phyloP scores from a whole-genome alignment of 2,113 vertebrate genomes.

The Callithrix jacchus region DNA sequence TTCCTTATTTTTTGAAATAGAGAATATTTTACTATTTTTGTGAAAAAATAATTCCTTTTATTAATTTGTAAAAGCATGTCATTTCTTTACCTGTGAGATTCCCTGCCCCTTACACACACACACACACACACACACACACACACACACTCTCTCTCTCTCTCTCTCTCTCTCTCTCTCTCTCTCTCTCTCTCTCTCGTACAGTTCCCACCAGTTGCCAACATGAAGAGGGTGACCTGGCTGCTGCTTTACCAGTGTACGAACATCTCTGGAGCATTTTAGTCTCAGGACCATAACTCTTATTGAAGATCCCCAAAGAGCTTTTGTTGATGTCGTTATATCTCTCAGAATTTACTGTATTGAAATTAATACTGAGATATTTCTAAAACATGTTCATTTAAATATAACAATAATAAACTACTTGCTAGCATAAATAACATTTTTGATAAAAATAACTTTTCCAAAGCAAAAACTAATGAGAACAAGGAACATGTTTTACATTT shows the following conservation, averaged over 20 bases:
- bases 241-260: too few relatives aligned
- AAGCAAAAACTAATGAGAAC: neutral
- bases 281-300: neutral
- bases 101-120: too few relatives aligned
- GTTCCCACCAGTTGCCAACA: too few relatives aligned
- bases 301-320: neutral
- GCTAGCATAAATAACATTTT: constrained; percentile 19
- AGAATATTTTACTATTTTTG: constrained; percentile 23
- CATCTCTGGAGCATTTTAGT: neutral
- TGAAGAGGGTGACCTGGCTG: neutral
- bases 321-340: neutral
- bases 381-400: constrained; percentile 30
- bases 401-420: neutral
- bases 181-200: neutral
- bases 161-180: too few relatives aligned
- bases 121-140: too few relatives aligned
- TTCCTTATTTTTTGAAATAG: constrained; percentile 25
- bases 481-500: neutral
- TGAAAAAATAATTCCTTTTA: neutral
- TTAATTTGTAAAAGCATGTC: neutral
- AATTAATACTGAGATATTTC: constrained; percentile 24
- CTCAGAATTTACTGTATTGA: neutral
- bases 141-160: too few relatives aligned
- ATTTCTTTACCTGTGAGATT: neutral
- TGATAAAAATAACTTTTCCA: constrained; percentile 2